Evolutionary conservation across 2,888 invertebrate genomes (phyloP), one percentile per base, ranked within the genome.

Genomic region (Spatulosminthurus flaviceps): DNA sequence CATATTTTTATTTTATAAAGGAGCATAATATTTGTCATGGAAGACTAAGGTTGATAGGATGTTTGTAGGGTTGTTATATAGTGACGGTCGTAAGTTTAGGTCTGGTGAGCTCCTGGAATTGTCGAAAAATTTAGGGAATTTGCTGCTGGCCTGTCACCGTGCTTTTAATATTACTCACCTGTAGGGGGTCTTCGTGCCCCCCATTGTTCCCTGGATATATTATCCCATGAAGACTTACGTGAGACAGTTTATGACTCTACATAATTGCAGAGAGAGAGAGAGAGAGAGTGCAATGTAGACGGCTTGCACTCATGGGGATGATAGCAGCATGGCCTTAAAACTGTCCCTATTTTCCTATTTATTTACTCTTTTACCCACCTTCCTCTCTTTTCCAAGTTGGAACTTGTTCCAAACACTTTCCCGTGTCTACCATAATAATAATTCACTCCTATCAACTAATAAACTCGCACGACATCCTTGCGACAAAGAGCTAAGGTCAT

Each of bases 91-190:
- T 51, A 51, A 34, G 51, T 51, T 51, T 51, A 51, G 51, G 51
- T 19, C 34, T 29, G 13, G 1, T 19, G 72, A 73, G 78, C 73
- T 73, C 34, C 78, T 73, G 78, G 72, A 72, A 72, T 78, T 73
- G 78, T 60, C 60, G 64, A 78, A 73, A 78, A 71, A 60, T 61
- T 61, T 70, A 66, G 77, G 70, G 71, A 70, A 71, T 72, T 72
- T 72, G 78, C 78, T 72, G 60, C 74, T 73, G 71, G 72, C 79
- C 81, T 81, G 81, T 82, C 82, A 82, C 82, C 82, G 82, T 82
- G 79, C 80, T 83, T 84, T 84, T 84, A 84, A 84, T 84, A 84
- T 84, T 83, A 73, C 81, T 82, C 81, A 84, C 82, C 83, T 83
- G 83, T 80, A 82, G 84, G 84, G 82, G 84, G 83, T 84, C 83